A percentile compares a stretch with the other conserved stretches of the same genome.
Conservation (phyloP, 2,888 invertebrate genomes). For the Rhyacophila evoluta region DNA sequence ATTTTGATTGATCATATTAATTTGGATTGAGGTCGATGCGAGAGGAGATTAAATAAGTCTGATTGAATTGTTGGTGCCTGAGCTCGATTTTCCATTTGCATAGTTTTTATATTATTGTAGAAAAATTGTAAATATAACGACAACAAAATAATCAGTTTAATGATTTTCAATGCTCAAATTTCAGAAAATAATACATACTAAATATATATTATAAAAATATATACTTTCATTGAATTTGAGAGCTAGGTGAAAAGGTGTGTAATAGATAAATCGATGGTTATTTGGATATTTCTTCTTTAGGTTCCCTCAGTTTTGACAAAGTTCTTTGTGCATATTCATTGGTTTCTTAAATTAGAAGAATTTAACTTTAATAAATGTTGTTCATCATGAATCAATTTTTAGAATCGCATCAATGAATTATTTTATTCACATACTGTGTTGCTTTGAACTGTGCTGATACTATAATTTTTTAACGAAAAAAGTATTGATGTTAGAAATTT, state of each 20-base stretch:
- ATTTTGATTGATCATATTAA: slow-evolving; percentile 18
- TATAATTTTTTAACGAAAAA: not conserved
- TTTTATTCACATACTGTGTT: not conserved
- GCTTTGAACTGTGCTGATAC: not conserved
- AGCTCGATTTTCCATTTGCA: slow-evolving; percentile 38
- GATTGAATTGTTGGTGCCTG: slow-evolving; percentile 45
- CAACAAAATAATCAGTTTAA: slow-evolving; percentile 16
- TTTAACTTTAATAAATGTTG: not conserved
- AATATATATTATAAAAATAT: slow-evolving; percentile 2
- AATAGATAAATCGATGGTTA: too few relatives aligned
- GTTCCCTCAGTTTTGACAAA: not conserved
- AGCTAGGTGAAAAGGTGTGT: not conserved
- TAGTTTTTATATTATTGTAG: slow-evolving; percentile 41
- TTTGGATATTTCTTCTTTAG: not conserved
- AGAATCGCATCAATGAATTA: not conserved
- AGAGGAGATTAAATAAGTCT: slow-evolving; percentile 40
- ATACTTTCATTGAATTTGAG: slow-evolving; percentile 6
- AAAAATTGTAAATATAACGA: slow-evolving; percentile 43
- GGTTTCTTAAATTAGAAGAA: not conserved
- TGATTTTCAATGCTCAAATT: slow-evolving; percentile 39
- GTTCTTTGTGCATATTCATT: not conserved
- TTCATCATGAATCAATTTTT: not conserved
- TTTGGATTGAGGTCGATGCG: slow-evolving; percentile 37
- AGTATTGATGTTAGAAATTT: not conserved
- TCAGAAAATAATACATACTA: slow-evolving; percentile 28